These are phyloP conservation scores for Heliconius sara DNA, from an alignment of 2,888 invertebrate genomes.

Conservation along the genomic window DNA sequence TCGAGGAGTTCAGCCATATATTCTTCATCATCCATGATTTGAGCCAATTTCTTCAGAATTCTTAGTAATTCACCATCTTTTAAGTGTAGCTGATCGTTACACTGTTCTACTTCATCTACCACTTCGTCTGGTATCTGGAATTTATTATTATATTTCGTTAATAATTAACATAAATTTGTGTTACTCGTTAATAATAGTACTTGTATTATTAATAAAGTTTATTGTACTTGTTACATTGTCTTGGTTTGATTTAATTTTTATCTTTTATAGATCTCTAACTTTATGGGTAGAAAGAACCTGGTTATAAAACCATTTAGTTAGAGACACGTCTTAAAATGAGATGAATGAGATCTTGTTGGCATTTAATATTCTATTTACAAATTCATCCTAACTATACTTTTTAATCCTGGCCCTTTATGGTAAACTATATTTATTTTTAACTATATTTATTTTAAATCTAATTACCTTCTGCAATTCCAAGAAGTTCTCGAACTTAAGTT, in stretches of 20 bases:
- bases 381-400: too few species aligned
- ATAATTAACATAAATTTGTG: background rate
- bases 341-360: too few species aligned
- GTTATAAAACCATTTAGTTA: too few species aligned
- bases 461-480: constrained; percentile 85
- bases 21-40: constrained; percentile 88
- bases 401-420: too few species aligned
- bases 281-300: too few species aligned
- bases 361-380: too few species aligned
- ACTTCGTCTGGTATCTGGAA: constrained; percentile 87
- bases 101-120: constrained; percentile 86
- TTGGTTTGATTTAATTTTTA: too few species aligned
- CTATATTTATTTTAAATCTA: background rate
- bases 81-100: constrained; percentile 89
- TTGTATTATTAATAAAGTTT: too few species aligned
- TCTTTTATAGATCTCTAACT: too few species aligned
- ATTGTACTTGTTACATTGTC: too few species aligned
- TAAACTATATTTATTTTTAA: too few species aligned
- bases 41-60: constrained; percentile 87
- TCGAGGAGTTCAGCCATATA: constrained; percentile 90
- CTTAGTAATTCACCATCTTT: constrained; percentile 86
- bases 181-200: background rate
- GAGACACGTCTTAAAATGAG: too few species aligned
- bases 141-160: constrained; percentile 14
- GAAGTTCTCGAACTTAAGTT: constrained; percentile 89